A percentile compares a stretch with the other conserved stretches of the same genome.
These are phyloP conservation scores for Nyctibius bracteatus DNA, from an alignment of 2,113 vertebrate genomes.

Conservation along the genomic window DNA sequence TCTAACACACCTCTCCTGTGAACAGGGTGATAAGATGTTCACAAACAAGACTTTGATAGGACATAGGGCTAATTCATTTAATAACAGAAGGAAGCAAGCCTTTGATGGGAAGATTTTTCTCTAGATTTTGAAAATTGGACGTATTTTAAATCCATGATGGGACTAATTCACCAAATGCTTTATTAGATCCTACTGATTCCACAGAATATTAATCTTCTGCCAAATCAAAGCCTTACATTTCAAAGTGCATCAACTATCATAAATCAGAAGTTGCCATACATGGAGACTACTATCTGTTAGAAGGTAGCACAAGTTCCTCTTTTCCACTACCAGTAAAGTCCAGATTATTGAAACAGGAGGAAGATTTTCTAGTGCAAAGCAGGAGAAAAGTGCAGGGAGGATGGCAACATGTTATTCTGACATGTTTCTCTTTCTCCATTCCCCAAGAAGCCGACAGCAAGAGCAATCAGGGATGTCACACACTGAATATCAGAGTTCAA, in stretches of 20 bases:
- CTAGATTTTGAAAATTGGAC: neutral
- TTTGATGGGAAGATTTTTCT: neutral
- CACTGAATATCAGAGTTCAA: neutral
- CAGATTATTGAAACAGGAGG: neutral
- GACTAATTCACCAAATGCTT: neutral
- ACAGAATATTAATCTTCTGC: neutral
- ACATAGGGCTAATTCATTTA: neutral
- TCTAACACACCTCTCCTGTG: neutral
- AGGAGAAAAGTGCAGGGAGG: neutral
- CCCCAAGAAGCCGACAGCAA: neutral
- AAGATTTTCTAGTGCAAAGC: neutral
- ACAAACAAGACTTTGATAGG: neutral
- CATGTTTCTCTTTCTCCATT: neutral
- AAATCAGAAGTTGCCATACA: conserved; percentile 2
- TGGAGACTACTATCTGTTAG: neutral
- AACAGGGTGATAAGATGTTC: neutral
- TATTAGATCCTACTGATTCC: neutral
- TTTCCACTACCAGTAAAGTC: neutral
- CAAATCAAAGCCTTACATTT: neutral
- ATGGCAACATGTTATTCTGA: neutral
- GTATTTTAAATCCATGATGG: neutral
- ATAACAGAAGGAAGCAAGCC: neutral
- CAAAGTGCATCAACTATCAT: neutral
- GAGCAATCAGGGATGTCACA: neutral
- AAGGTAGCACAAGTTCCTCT: neutral